Conservation (phyloP, 2,797 vertebrate species). For the Myotis vivesi region DNA sequence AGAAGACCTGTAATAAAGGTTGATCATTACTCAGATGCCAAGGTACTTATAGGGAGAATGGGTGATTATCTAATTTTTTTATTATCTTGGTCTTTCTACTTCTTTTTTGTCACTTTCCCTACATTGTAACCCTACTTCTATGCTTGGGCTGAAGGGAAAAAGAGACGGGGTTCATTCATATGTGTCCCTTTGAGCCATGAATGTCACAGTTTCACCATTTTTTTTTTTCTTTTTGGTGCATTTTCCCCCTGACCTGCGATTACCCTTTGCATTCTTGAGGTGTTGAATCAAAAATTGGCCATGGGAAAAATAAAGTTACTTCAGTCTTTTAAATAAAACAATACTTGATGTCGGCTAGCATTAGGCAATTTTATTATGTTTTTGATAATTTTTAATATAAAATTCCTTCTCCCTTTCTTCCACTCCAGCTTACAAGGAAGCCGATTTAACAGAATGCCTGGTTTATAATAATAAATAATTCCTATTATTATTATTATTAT, state of each 20-base stretch:
- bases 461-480: background rate
- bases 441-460: background rate
- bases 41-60: background rate
- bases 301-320: constrained; percentile 25
- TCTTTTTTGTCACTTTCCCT: background rate
- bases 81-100: background rate
- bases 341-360: background rate
- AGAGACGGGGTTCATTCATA: background rate
- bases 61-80: background rate
- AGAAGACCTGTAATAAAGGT: background rate
- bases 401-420: background rate
- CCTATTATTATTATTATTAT: background rate
- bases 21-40: background rate
- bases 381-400: constrained; percentile 1
- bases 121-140: background rate
- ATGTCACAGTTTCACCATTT: background rate
- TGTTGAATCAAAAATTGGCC: background rate
- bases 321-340: constrained; percentile 27
- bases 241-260: background rate
- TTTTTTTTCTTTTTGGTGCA: background rate
- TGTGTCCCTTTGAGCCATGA: background rate
- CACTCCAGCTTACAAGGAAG: background rate
- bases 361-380: constrained; percentile 11
- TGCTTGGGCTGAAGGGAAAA: background rate
- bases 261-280: background rate